Evolutionary conservation across 1,140 invertebrate species (phyloP).

Genomic region (Metaphire vulgaris): DNA sequence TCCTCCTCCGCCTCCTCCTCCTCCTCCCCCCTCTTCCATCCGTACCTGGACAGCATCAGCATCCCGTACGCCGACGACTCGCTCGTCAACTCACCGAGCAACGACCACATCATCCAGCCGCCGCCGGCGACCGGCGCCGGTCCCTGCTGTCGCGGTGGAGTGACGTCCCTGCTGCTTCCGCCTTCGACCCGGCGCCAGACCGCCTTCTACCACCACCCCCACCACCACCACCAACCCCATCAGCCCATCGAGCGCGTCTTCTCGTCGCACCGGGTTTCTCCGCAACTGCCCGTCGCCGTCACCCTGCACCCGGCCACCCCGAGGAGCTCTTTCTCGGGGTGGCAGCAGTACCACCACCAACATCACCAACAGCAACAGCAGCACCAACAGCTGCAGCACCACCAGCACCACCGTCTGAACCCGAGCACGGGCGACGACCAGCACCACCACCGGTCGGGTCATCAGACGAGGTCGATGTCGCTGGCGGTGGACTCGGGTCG

Average conservation of each 20-base stretch:
- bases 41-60: constrained; percentile 89
- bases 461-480: not conserved
- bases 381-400: not conserved
- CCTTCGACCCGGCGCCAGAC: not conserved
- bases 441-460: no score
- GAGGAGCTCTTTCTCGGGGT: not conserved
- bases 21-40: constrained; percentile 84
- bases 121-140: no score
- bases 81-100: constrained; percentile 94
- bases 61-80: constrained; percentile 95
- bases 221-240: not conserved
- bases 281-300: not conserved
- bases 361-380: not conserved
- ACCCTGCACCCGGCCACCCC: not conserved
- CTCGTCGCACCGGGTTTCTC: not conserved
- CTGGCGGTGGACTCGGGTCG: no score
- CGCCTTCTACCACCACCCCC: constrained; percentile 7
- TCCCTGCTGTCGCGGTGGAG: no score
- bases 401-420: no score
- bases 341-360: no score
- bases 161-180: not conserved
- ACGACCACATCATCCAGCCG: constrained; percentile 63
- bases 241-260: not conserved
- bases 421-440: no score
- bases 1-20: constrained; percentile 52